Evolutionary conservation across 2,888 invertebrate species (phyloP).

Genomic region (Cryptus viduatorius): DNA sequence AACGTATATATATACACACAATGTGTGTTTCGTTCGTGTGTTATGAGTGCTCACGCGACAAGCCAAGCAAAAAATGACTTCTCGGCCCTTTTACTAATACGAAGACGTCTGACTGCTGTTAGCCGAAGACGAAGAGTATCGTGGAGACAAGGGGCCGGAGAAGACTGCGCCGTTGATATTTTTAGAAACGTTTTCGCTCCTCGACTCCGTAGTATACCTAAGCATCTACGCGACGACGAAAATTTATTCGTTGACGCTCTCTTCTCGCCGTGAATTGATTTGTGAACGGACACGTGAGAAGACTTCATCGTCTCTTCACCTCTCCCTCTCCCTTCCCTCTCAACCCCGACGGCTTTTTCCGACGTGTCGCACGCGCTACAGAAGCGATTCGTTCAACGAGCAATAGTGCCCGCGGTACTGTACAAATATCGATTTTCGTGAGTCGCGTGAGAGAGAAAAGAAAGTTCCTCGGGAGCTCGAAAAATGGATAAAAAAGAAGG

Average conservation of each 20-base stretch:
- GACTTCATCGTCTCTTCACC: slow-evolving; percentile 14
- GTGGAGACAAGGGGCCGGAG: background rate
- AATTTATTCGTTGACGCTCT: slow-evolving; percentile 30
- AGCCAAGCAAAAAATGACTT: slow-evolving; percentile 60
- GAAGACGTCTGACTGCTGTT: slow-evolving; percentile 12
- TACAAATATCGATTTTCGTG: slow-evolving; percentile 18
- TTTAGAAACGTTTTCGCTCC: slow-evolving; percentile 47
- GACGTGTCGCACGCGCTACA: slow-evolving; percentile 47
- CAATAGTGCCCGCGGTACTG: slow-evolving; percentile 32
- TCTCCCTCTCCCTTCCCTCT: background rate
- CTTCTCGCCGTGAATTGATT: slow-evolving; percentile 71
- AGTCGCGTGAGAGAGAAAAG: background rate
- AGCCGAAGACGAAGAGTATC: slow-evolving; percentile 2
- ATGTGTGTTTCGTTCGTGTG: slow-evolving; percentile 49
- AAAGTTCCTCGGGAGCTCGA: background rate
- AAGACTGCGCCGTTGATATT: slow-evolving; percentile 38
- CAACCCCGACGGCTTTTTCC: background rate
- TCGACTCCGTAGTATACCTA: slow-evolving; percentile 9
- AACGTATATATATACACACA: slow-evolving; percentile 7
- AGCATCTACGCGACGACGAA: background rate
- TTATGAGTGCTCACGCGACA: slow-evolving; percentile 48
- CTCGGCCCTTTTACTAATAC: slow-evolving; percentile 29
- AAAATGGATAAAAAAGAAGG: background rate
- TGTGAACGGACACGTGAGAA: slow-evolving; percentile 66
- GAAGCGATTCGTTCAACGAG: slow-evolving; percentile 41